These are phyloP conservation scores for Apaloderma vittatum DNA, from an alignment of 2,113 vertebrate species.

Conservation along the genomic window DNA sequence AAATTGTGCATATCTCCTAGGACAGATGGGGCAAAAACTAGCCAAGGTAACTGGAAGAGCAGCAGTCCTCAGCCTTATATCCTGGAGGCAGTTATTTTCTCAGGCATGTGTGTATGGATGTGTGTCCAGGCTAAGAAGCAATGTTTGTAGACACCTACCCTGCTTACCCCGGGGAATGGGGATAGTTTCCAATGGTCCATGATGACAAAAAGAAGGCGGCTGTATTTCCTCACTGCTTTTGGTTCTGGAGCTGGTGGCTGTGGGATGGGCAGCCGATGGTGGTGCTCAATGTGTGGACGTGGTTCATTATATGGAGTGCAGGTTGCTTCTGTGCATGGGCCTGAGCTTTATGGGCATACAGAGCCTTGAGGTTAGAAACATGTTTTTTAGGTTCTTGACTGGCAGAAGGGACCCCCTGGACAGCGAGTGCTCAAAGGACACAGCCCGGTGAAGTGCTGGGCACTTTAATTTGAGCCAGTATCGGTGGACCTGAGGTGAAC, in stretches of 20 bases:
- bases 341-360: not conserved
- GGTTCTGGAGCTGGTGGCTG: not conserved
- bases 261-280: not conserved
- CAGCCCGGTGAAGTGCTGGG: not conserved
- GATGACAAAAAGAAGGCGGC: not conserved
- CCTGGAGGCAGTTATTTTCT: not conserved
- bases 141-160: not conserved
- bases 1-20: not conserved
- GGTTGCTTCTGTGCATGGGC: not conserved
- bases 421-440: not conserved
- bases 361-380: not conserved
- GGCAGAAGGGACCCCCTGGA: not conserved
- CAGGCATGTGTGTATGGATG: not conserved
- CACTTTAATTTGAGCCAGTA: not conserved
- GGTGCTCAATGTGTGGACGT: accelerated
- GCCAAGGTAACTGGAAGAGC: not conserved
- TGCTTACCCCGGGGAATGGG: not conserved
- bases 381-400: not conserved
- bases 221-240: not conserved
- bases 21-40: not conserved
- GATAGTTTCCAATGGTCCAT: not conserved
- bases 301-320: not conserved
- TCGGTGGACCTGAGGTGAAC: not conserved
- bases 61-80: not conserved
- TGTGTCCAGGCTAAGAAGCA: not conserved